Base-by-base conservation (phyloP, 2,113 vertebrate species). In the Uria lomvia region DNA sequence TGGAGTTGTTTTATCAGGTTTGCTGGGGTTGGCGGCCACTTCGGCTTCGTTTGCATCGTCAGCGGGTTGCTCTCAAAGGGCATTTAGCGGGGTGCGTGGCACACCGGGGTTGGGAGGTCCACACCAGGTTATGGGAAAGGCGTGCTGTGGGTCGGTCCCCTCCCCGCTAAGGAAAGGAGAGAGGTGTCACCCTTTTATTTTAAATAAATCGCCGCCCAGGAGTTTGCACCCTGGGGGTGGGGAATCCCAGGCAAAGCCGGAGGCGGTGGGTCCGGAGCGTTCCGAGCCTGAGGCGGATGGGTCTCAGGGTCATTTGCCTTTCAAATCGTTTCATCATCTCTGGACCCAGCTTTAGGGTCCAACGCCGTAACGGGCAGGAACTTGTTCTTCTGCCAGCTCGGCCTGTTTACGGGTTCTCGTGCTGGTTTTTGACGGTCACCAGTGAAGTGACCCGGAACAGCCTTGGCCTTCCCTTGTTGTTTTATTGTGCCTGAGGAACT, bases 111-210 rank as follows among this genome's bases (percentile, higher is more conserved):
- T 38, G 42, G 11, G 30, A 5, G 21, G 10, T 32, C 50, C 11
- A 21, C 3, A 4, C 42, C 1, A 0, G 5, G 36, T 15, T 5
- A 11, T 0, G 1, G 83, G 43, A 15, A 24, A 26, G 18, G 0
- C 5, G 5, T 14, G 55, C 23, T 26, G 15, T 3, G 6, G 36
- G 7, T 26, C 8, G 1, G 38, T 4, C 34, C 5, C 21, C 1
- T 11, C 2, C 18, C n/a, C 15, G 3, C 19, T 3, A 0, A 27
- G 73, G 66, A 9, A 15, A 15, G 47, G 49, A 24, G 20, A 19
- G 36, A 29, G 59, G 45, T 22, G 52, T 10, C 52, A 3, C 21
- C 0, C 10, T 5, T 32, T 27, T 11, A 3, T 52, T 50, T 42
- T 12, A 15, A 36, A 14, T 3, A 15, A 29, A 32, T 15, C 2